These are phyloP conservation scores for Stomorhina lunata DNA, from an alignment of 2,888 invertebrate genomes.

Conservation along the genomic window DNA sequence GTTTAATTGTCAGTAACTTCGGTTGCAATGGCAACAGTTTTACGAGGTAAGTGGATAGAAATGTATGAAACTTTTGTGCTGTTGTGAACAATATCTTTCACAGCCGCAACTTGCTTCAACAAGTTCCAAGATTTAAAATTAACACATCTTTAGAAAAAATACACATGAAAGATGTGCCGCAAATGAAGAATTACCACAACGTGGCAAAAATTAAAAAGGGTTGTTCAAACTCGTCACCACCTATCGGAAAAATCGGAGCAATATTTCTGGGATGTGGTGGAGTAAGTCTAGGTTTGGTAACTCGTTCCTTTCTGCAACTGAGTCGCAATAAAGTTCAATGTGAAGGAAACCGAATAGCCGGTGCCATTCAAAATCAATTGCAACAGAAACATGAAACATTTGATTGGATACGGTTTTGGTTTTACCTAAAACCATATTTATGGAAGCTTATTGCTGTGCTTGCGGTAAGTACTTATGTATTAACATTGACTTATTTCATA, in stretches of 20 bases:
- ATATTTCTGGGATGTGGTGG: constrained; percentile 74
- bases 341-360: constrained; percentile 76
- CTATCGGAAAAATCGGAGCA: constrained; percentile 40
- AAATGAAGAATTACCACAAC: constrained; percentile 30
- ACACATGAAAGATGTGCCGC: neutral
- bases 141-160: constrained; percentile 3
- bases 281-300: constrained; percentile 71
- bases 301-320: constrained; percentile 70
- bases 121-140: constrained; percentile 35
- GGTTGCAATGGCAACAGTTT: constrained; percentile 30
- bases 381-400: constrained; percentile 83
- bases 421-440: constrained; percentile 87
- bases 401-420: constrained; percentile 88
- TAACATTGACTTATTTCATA: no score
- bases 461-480: constrained; percentile 81
- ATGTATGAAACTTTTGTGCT: neutral
- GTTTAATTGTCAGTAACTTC: constrained; percentile 42
- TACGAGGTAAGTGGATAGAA: constrained; percentile 35
- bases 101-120: constrained; percentile 45
- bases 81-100: constrained; percentile 40
- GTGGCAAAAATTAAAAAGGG: neutral
- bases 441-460: constrained; percentile 89
- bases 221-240: neutral
- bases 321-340: constrained; percentile 70
- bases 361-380: constrained; percentile 72